Evolutionary conservation across 2,113 vertebrate genomes (phyloP).

Genomic region (Gambusia holbrooki): DNA sequence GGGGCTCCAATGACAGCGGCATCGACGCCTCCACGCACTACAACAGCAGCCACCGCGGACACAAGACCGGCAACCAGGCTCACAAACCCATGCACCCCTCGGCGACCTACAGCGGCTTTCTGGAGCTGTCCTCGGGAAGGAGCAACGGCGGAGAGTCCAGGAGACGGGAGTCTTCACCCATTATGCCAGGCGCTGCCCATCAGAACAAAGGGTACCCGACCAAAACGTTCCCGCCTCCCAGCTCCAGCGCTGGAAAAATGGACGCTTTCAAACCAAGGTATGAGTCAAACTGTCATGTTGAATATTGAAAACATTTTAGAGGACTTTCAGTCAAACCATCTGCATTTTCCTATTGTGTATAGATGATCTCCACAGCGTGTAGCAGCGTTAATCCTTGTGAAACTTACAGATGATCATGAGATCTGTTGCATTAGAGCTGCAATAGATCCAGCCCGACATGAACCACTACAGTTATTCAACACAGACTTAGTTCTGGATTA

Average conservation of each 20-base stretch:
- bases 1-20: slow-evolving; percentile 90
- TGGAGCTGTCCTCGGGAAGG: slow-evolving; percentile 68
- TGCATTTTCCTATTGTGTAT: neutral
- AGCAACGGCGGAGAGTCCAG: slow-evolving; percentile 56
- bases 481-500: slow-evolving; percentile 32
- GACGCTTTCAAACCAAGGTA: slow-evolving; percentile 80
- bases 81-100: slow-evolving; percentile 80
- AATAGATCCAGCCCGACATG: slow-evolving; percentile 10
- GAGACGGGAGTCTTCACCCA: slow-evolving; percentile 82
- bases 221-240: slow-evolving; percentile 82
- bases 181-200: slow-evolving; percentile 56
- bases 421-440: slow-evolving; percentile 26
- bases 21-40: slow-evolving; percentile 87
- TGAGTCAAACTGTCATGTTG: neutral
- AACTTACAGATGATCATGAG: slow-evolving; percentile 47
- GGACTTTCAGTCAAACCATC: neutral
- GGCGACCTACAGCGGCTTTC: slow-evolving; percentile 69
- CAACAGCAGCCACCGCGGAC: slow-evolving; percentile 72
- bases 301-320: neutral
- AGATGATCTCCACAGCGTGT: neutral
- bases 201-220: slow-evolving; percentile 85
- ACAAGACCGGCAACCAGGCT: slow-evolving; percentile 63
- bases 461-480: slow-evolving; percentile 17
- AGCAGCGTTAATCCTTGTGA: slow-evolving; percentile 33
- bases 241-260: slow-evolving; percentile 71